Percentiles rank a stretch among this genome's conserved stretches.
These are phyloP conservation scores for Hyposmocoma kahamanoa DNA, from an alignment of 1,140 invertebrate species.

Conservation along the genomic window DNA sequence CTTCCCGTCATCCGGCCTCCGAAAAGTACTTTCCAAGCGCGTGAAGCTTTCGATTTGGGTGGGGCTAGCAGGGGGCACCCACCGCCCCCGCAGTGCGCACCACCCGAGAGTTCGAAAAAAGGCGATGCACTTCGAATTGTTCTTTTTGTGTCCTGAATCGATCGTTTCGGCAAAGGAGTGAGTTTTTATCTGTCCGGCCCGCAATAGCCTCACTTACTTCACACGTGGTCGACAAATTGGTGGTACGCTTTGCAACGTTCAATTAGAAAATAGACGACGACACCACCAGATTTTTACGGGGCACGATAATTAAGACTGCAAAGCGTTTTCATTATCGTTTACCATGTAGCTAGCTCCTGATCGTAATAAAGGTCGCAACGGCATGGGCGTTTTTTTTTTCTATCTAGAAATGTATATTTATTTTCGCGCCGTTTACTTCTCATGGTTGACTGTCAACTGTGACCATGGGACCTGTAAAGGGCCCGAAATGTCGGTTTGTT, in stretches of 20 bases:
- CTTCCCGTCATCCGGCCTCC: slow-evolving; percentile 48
- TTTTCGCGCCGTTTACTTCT: too few relatives aligned
- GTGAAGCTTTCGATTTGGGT: slow-evolving; percentile 33
- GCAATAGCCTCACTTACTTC: slow-evolving; percentile 40
- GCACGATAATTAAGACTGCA: too few relatives aligned
- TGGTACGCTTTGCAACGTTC: slow-evolving; percentile 19
- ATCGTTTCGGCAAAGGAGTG: slow-evolving; percentile 67
- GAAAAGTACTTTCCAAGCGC: slow-evolving; percentile 54
- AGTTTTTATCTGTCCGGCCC: slow-evolving; percentile 59
- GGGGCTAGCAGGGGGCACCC: slow-evolving; percentile 23
- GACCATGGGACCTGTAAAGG: too few relatives aligned
- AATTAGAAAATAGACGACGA: too few relatives aligned
- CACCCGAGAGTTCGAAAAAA: slow-evolving; percentile 63
- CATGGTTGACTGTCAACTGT: too few relatives aligned
- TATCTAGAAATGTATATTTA: too few relatives aligned
- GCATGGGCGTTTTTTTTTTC: too few relatives aligned
- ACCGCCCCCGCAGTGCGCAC: slow-evolving; percentile 15
- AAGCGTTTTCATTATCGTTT: too few relatives aligned
- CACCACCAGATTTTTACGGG: too few relatives aligned
- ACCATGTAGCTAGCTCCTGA: too few relatives aligned
- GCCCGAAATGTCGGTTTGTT: too few relatives aligned
- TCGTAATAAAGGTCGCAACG: too few relatives aligned
- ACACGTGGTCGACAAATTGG: slow-evolving; percentile 56
- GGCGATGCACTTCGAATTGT: slow-evolving; percentile 69
- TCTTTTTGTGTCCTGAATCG: slow-evolving; percentile 70